These are phyloP conservation scores for Lypha dubia DNA, from an alignment of 2,888 invertebrate species.

Conservation along the genomic window DNA sequence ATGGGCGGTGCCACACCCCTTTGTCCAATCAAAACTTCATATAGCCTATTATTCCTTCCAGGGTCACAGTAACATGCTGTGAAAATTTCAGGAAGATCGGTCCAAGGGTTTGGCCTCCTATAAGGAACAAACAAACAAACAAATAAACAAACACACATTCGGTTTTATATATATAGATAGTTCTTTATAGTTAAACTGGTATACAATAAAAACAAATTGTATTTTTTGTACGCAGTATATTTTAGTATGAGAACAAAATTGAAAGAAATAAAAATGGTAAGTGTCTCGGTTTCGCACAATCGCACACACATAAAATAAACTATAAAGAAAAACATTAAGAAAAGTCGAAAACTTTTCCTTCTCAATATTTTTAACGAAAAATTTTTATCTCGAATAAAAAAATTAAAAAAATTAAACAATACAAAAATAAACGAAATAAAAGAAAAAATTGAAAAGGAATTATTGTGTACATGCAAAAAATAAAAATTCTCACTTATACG, in stretches of 20 bases:
- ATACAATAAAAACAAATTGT: slow-evolving; percentile 47
- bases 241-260: slow-evolving; percentile 23
- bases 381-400: slow-evolving; percentile 24
- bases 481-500: neutral
- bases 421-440: neutral
- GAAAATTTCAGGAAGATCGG: no score
- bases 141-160: no score
- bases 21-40: no score
- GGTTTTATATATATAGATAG: no score
- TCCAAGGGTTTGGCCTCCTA: no score
- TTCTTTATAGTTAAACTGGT: slow-evolving; percentile 25
- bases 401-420: neutral
- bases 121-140: no score
- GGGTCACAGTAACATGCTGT: no score
- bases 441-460: slow-evolving; percentile 25
- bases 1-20: no score
- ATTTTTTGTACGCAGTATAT: slow-evolving; percentile 15
- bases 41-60: no score
- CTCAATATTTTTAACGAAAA: slow-evolving; percentile 15
- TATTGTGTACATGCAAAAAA: slow-evolving; percentile 28
- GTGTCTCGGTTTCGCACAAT: slow-evolving; percentile 4
- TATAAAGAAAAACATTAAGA: slow-evolving; percentile 28
- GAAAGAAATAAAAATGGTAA: slow-evolving; percentile 49
- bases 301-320: neutral
- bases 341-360: slow-evolving; percentile 22